phyloP scores from a whole-genome alignment of 2,113 vertebrate genomes.

The Campylomormyrus numenius region DNA sequence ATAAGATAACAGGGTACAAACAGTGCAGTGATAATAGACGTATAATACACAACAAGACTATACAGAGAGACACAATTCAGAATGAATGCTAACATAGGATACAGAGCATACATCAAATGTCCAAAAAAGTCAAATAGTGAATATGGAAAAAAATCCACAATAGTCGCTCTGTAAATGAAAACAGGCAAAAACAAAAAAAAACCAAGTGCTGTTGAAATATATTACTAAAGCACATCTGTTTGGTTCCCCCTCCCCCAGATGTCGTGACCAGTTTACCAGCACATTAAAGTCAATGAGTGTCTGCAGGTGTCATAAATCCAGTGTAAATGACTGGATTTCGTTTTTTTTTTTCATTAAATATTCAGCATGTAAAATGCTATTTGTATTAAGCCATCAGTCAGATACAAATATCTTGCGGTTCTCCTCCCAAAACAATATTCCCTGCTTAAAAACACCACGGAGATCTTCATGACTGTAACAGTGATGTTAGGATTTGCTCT shows the following conservation, averaged over 20 bases:
- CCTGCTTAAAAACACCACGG: neutral
- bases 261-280: neutral
- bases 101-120: neutral
- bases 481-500: neutral
- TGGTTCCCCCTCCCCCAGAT: neutral
- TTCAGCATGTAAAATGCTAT: neutral
- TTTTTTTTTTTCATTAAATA: neutral
- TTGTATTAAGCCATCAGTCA: neutral
- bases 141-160: neutral
- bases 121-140: neutral
- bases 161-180: neutral
- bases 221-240: neutral
- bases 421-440: neutral
- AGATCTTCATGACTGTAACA: neutral
- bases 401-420: neutral
- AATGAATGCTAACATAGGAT: neutral
- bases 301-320: constrained; percentile 1
- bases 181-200: neutral
- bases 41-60: neutral
- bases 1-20: neutral
- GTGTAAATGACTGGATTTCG: neutral
- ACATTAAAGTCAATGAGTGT: neutral
- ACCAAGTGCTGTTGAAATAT: neutral
- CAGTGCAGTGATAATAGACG: neutral
- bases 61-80: neutral